Evolutionary conservation across 2,797 vertebrate species (phyloP).

Genomic region (Acanthopagrus latus): DNA sequence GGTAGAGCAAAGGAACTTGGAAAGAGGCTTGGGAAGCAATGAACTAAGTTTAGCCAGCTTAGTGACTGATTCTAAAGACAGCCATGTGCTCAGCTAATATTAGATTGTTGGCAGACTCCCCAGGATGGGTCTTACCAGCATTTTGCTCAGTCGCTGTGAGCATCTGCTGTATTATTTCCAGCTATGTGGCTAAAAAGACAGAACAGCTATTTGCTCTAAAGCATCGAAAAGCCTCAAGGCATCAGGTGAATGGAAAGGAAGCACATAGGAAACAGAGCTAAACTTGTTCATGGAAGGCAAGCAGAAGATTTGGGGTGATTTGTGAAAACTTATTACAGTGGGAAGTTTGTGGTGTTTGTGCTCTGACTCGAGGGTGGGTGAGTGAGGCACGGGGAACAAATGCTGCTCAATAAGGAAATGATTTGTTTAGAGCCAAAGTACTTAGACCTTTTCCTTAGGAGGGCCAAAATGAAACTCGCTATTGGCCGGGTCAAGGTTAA

Average conservation of each 20-base stretch:
- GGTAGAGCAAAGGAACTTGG: slow-evolving; percentile 53
- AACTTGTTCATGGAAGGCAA: slow-evolving; percentile 34
- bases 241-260: slow-evolving; percentile 66
- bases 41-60: slow-evolving; percentile 82
- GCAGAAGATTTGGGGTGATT: slow-evolving; percentile 47
- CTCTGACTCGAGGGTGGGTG: slow-evolving; percentile 15
- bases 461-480: neutral
- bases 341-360: slow-evolving; percentile 56
- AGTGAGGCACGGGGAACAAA: slow-evolving; percentile 9
- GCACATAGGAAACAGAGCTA: slow-evolving; percentile 50
- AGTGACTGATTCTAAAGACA: slow-evolving; percentile 80
- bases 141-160: slow-evolving; percentile 57
- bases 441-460: neutral
- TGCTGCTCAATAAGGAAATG: neutral
- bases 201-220: slow-evolving; percentile 34
- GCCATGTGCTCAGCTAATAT: slow-evolving; percentile 85
- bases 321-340: slow-evolving; percentile 42
- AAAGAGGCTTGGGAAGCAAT: slow-evolving; percentile 66
- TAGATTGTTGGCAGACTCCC: slow-evolving; percentile 78
- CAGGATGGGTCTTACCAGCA: slow-evolving; percentile 63
- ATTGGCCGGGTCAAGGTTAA: neutral
- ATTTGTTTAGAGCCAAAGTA: neutral
- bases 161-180: slow-evolving; percentile 70
- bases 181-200: slow-evolving; percentile 40
- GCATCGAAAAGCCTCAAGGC: slow-evolving; percentile 38